Evolutionary conservation across 2,888 invertebrate genomes (phyloP).

Genomic region (Papilio protenor): DNA sequence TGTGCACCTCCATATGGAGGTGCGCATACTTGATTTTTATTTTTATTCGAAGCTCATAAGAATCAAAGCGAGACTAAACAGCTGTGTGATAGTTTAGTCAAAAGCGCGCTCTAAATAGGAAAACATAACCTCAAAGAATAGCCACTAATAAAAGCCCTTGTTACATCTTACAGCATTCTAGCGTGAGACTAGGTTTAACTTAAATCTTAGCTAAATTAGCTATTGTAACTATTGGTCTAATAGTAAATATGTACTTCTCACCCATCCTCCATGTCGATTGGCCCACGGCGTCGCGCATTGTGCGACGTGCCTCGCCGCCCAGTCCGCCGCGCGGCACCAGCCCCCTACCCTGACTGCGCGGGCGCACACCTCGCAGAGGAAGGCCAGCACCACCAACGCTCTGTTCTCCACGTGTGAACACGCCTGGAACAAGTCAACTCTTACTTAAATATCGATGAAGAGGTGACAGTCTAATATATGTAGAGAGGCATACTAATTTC

Average conservation of each 20-base stretch:
- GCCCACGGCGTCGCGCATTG: conserved; percentile 84
- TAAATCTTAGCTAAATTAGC: too few relatives aligned
- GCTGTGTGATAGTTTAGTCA: too few relatives aligned
- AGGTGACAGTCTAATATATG: not conserved
- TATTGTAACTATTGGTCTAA: not conserved
- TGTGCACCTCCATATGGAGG: too few relatives aligned
- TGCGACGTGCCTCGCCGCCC: conserved; percentile 83
- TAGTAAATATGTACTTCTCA: conserved; percentile 56
- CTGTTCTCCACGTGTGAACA: conserved; percentile 83
- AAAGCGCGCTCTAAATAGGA: too few relatives aligned
- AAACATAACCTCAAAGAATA: too few relatives aligned
- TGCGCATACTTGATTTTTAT: too few relatives aligned
- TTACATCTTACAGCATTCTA: too few relatives aligned
- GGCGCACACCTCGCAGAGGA: conserved; percentile 83
- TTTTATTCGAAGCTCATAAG: too few relatives aligned
- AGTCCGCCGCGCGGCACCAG: conserved; percentile 83
- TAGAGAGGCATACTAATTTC: not conserved
- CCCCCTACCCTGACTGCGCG: conserved; percentile 75
- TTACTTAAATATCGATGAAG: not conserved
- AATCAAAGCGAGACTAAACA: too few relatives aligned
- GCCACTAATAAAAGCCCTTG: too few relatives aligned
- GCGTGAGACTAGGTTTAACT: too few relatives aligned
- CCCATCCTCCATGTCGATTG: conserved; percentile 85
- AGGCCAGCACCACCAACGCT: conserved; percentile 82
- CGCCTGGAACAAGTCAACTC: conserved; percentile 64